Base-by-base conservation (phyloP, 2,113 vertebrate species). In the Scatophagus argus region DNA sequence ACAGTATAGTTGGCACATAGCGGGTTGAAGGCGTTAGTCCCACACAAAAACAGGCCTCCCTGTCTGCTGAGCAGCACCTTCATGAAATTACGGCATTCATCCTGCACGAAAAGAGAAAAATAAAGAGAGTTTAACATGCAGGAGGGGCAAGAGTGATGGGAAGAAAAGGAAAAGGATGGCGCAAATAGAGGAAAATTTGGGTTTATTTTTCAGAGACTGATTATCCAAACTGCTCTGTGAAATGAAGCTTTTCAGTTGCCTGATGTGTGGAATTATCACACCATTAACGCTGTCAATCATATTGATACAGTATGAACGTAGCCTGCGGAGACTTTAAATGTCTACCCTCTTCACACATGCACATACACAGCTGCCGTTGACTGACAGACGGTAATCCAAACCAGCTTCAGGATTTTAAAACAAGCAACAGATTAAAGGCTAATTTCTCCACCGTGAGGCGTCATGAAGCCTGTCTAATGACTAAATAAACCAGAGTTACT, bases 21-120 rank as follows among this genome's bases (percentile, higher is more conserved):
- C 0, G 98, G 98, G 88, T 99, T 99, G 94, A 98, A 99, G 83
- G 98, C 98, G 3, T 99, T 99, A 88, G 97, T 99, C 44, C 98
- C 98, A 0, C 98, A 99, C 68, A 98, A 93, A 23, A 99, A 99
- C 31, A 99, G 94, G 74, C 95, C 96, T 51, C 96, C 93, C 8
- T 93, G 94, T 4, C 95, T 88, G 51, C 96, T 95, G 75, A 99
- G 94, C 79, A 99, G 94, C 80, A 99, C 98, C 93, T 98, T 99
- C 80, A 99, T 85, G 78, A 98, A 99, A 89, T 99, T 99, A 6
- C 97, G 95, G 70, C 98, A 99, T 90, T 99, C 98, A 58, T 96
- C 97, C 98, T 99, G 88, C 38, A 82, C 49, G 6, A 44, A 58
- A 51, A 32, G 38, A 58, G 38, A 70, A 14, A 65, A 21, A 71